Evolutionary conservation across 2,797 vertebrate species (phyloP), one percentile per base, ranked within the genome.

Genomic region (Microctenopoma lineatum): DNA sequence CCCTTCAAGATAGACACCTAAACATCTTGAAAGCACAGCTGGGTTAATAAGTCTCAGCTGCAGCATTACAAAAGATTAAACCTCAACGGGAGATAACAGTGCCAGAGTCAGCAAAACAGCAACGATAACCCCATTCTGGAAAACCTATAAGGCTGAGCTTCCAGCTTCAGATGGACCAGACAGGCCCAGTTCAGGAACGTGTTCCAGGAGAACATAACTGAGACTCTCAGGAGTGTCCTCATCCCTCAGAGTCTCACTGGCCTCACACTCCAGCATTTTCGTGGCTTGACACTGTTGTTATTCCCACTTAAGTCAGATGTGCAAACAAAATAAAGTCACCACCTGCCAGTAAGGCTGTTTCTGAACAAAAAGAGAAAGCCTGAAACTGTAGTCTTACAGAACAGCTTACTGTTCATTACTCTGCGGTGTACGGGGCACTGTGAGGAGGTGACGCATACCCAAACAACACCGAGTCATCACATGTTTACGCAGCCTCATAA

Each of bases 401-500:
- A 88, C 81, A 81, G 77, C 76, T 81, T 61, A 60, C 73, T 84
- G 85, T 76, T 84, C n/a, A 55, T 79, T 85, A 79, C 74, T 86
- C 80, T 74, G 84, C 80, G 81, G 87, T 71, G 81, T 65, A 76
- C 75, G 60, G 73, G 75, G 78, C 12, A 62, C 84, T 86, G 83
- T 80, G 71, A 77, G 83, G 85, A 77, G 77, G 73, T 92, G 90
- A 93, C 89, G 83, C 90, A 92, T 87, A 87, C 79, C 89, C 90
- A 89, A 91, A 92, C 91, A 93, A 92, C 92, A 92, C 87, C 84
- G 68, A 83, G 84, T 83, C 77, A 84, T 85, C 92, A 90, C 93
- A 88, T 85, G 89, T 92, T 90, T 90, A 90, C 75, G 79, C 84
- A 79, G 88, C 78, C 87, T 87, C 86, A 88, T 89, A 89, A 93